These are phyloP conservation scores for Psilopsiagon aurifrons DNA, from an alignment of 2,113 vertebrate species.

Conservation along the genomic window DNA sequence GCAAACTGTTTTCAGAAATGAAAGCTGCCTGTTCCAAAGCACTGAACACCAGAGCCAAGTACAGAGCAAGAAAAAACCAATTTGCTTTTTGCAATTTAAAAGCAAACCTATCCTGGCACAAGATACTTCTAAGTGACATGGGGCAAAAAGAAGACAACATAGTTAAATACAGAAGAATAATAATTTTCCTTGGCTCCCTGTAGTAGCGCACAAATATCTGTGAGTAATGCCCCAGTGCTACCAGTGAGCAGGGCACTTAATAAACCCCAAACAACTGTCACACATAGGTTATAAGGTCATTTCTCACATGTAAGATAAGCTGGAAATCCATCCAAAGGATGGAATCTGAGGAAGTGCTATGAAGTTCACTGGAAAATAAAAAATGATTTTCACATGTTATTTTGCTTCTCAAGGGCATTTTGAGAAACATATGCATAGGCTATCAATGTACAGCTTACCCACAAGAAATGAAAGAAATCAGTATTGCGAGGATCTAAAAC, in stretches of 20 bases:
- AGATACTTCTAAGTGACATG: slow-evolving; percentile 49
- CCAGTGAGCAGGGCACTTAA: slow-evolving; percentile 73
- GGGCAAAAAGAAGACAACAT: slow-evolving; percentile 39
- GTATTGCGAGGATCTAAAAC: slow-evolving; percentile 14
- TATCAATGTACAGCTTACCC: background rate
- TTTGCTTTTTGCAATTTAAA: slow-evolving; percentile 1
- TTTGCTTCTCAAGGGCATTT: slow-evolving; percentile 76
- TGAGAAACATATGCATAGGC: slow-evolving; percentile 61
- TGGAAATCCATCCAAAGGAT: slow-evolving; percentile 70
- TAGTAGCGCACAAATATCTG: slow-evolving; percentile 64
- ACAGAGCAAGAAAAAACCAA: background rate
- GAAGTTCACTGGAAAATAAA: slow-evolving; percentile 74
- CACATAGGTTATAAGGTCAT: slow-evolving; percentile 77
- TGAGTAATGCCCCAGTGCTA: slow-evolving; percentile 71
- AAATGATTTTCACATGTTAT: slow-evolving; percentile 68
- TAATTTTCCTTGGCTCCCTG: slow-evolving; percentile 69
- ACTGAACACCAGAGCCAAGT: background rate
- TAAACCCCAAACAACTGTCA: slow-evolving; percentile 79
- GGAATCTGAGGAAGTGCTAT: slow-evolving; percentile 61
- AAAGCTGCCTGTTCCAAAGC: background rate
- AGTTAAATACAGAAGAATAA: slow-evolving; percentile 71
- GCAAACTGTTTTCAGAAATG: slow-evolving; percentile 13
- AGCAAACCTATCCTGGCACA: background rate
- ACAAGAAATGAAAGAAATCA: background rate
- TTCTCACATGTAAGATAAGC: slow-evolving; percentile 78